Conservation (phyloP, 1,140 invertebrate genomes). For the Lucilia sericata region DNA sequence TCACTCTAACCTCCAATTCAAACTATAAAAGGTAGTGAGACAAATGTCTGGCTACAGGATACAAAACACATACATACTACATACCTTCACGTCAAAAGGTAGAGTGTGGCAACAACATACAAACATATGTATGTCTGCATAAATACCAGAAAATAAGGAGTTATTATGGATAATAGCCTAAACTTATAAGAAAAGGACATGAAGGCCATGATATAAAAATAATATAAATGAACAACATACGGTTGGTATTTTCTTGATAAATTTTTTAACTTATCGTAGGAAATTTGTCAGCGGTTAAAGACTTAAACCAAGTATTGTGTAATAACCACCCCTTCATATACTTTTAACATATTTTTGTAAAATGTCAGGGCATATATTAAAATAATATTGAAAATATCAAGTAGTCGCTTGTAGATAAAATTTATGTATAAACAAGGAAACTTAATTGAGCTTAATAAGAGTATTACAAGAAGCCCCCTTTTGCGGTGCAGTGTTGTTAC, state of each 20-base stretch:
- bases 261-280: neutral
- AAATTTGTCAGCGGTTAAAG: neutral
- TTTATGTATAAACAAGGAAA: neutral
- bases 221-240: neutral
- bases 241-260: neutral
- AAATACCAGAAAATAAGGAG: conserved; percentile 8
- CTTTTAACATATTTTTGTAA: no score
- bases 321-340: neutral
- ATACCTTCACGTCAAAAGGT: neutral
- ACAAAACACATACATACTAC: neutral
- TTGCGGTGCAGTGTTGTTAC: no score
- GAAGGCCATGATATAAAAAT: no score
- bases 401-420: neutral
- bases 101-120: neutral
- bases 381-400: no score
- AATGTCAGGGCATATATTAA: no score
- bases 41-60: neutral
- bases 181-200: neutral
- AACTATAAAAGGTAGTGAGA: neutral
- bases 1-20: neutral
- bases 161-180: conserved; percentile 16
- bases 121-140: neutral
- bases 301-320: neutral
- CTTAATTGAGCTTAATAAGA: neutral
- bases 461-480: neutral